Evolutionary conservation across 35 echinoderm and acorn worm species (phyloP).

Genomic region (Stichopus chloronotus): DNA sequence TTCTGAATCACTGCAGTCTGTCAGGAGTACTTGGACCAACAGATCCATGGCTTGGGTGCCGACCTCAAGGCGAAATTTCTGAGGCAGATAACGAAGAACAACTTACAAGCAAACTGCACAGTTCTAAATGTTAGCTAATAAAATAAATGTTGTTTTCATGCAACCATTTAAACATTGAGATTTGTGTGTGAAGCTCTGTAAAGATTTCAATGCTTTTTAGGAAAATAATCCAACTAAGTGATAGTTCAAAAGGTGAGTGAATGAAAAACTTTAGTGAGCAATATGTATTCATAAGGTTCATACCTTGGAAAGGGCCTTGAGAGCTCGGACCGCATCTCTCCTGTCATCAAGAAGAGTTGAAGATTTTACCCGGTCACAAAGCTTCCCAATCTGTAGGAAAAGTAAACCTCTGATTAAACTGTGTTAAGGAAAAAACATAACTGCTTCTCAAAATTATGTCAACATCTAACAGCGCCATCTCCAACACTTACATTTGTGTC

Average conservation of each 20-base stretch:
- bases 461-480: no score
- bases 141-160: no score
- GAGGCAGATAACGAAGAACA: neutral
- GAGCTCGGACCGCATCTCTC: constrained; percentile 92
- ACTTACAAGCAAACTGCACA: no score
- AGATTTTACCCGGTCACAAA: constrained; percentile 91
- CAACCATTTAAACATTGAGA: no score
- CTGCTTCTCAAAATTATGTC: neutral
- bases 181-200: no score
- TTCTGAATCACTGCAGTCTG: constrained; percentile 83
- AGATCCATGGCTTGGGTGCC: constrained; percentile 90
- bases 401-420: neutral
- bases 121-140: no score
- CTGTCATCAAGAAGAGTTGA: constrained; percentile 98
- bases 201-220: no score
- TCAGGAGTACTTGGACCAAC: constrained; percentile 78
- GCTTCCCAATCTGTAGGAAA: constrained; percentile 70
- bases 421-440: neutral
- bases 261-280: no score
- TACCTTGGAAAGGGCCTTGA: constrained; percentile 98
- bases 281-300: neutral
- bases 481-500: neutral
- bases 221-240: no score
- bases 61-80: constrained; percentile 96
- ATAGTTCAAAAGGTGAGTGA: no score